Evolutionary conservation across 2,113 vertebrate genomes (phyloP).

Genomic region (Mastomys natalensis): DNA sequence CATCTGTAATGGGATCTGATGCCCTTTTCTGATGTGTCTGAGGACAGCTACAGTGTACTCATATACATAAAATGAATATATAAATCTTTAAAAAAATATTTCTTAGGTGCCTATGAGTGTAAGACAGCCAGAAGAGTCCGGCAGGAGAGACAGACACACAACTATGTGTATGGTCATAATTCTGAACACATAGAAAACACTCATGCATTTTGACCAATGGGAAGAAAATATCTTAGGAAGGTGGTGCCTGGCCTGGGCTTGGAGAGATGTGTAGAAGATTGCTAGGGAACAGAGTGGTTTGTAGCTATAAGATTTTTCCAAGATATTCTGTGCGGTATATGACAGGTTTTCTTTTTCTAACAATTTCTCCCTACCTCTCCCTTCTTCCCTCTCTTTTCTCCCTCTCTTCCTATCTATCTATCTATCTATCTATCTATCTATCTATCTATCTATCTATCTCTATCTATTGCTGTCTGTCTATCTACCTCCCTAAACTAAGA

Average conservation of each 20-base stretch:
- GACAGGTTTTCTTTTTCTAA: not conserved
- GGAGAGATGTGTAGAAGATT: not conserved
- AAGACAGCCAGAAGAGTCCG: not conserved
- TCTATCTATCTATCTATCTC: too few species aligned
- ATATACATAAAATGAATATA: too few species aligned
- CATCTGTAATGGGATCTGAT: too few species aligned
- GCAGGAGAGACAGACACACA: not conserved
- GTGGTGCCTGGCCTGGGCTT: not conserved
- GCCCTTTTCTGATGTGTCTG: too few species aligned
- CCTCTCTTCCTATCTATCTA: too few species aligned
- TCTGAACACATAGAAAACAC: not conserved
- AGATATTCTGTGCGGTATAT: not conserved
- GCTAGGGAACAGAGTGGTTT: not conserved
- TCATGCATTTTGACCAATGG: not conserved
- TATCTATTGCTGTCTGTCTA: not conserved
- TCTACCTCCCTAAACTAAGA: not conserved
- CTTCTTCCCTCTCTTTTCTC: too few species aligned
- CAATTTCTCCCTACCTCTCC: not conserved
- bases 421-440: not conserved
- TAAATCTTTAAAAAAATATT: not conserved
- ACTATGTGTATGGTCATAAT: too few species aligned
- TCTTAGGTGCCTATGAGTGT: not conserved
- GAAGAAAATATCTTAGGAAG: not conserved
- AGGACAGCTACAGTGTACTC: too few species aligned
- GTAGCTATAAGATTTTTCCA: not conserved